Conservation (phyloP, 2,797 vertebrate species). For the Alfaro cultratus region DNA sequence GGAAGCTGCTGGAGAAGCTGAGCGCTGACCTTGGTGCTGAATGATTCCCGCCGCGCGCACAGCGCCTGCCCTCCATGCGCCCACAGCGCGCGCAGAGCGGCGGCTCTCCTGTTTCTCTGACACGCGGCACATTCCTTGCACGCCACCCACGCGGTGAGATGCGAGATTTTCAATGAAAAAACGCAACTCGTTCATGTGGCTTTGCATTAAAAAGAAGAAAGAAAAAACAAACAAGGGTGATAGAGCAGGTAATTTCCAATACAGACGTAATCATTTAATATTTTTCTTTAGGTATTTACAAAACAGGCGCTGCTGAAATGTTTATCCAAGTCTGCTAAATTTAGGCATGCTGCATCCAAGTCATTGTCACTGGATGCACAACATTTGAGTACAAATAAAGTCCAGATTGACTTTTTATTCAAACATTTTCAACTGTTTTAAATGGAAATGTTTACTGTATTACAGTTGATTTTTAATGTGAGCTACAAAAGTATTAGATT, state of each 20-base stretch:
- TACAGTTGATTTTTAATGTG: neutral
- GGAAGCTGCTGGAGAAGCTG: neutral
- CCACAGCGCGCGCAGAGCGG: slow-evolving; percentile 3
- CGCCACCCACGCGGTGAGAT: slow-evolving; percentile 39
- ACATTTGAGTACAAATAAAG: neutral
- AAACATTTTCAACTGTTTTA: neutral
- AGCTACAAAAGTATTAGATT: neutral
- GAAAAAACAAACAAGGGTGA: neutral
- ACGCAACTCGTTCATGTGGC: neutral
- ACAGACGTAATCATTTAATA: neutral
- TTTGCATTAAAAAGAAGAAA: neutral
- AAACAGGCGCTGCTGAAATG: neutral
- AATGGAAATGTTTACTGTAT: neutral
- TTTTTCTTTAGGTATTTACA: neutral
- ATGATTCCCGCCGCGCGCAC: slow-evolving; percentile 7
- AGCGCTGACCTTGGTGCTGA: slow-evolving; percentile 71
- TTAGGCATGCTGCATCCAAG: neutral
- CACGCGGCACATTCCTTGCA: slow-evolving; percentile 10
- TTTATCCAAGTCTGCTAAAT: neutral
- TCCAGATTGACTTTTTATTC: neutral
- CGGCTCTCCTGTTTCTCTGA: neutral
- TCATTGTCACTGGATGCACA: neutral
- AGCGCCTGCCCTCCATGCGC: neutral
- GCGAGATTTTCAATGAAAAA: neutral
- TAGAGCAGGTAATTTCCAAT: neutral